These are phyloP conservation scores for Gymnodraco acuticeps DNA, from an alignment of 2,797 vertebrate genomes.

Conservation along the genomic window DNA sequence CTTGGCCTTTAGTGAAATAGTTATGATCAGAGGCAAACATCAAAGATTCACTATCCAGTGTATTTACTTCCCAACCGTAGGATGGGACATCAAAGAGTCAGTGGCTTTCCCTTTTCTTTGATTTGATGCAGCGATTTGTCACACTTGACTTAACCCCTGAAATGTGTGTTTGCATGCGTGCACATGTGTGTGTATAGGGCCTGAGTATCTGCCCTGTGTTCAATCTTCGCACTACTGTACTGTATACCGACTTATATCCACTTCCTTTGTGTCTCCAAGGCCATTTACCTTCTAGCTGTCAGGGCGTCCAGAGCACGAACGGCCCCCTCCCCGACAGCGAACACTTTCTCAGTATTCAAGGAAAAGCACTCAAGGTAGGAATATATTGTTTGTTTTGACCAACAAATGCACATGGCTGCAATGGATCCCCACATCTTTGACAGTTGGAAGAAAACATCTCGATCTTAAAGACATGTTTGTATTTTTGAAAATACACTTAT, in stretches of 20 bases:
- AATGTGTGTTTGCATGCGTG: slow-evolving; percentile 29
- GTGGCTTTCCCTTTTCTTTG: slow-evolving; percentile 48
- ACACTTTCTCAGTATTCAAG: slow-evolving; percentile 89
- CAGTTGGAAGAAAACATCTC: too few relatives aligned
- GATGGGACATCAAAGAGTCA: slow-evolving; percentile 47
- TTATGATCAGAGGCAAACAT: slow-evolving; percentile 39
- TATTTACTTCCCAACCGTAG: slow-evolving; percentile 37
- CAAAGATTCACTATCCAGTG: slow-evolving; percentile 36
- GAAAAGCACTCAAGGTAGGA: slow-evolving; percentile 90
- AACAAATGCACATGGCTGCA: background rate
- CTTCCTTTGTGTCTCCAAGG: slow-evolving; percentile 80
- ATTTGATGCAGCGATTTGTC: slow-evolving; percentile 49
- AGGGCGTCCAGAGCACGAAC: slow-evolving; percentile 82
- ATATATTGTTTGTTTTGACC: background rate
- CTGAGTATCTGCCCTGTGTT: slow-evolving; percentile 5
- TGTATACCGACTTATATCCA: slow-evolving; percentile 15
- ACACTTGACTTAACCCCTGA: slow-evolving; percentile 45
- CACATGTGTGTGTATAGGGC: slow-evolving; percentile 15
- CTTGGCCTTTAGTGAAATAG: slow-evolving; percentile 41
- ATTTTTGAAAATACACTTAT: too few relatives aligned
- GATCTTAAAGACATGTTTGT: too few relatives aligned
- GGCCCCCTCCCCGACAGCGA: slow-evolving; percentile 87
- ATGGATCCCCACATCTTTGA: too few relatives aligned
- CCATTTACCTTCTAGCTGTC: slow-evolving; percentile 89
- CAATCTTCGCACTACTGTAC: background rate